Percentiles rank a stretch among this genome's conserved stretches.
Conservation (phyloP, 2,797 vertebrate genomes). For the Setipinna tenuifilis region DNA sequence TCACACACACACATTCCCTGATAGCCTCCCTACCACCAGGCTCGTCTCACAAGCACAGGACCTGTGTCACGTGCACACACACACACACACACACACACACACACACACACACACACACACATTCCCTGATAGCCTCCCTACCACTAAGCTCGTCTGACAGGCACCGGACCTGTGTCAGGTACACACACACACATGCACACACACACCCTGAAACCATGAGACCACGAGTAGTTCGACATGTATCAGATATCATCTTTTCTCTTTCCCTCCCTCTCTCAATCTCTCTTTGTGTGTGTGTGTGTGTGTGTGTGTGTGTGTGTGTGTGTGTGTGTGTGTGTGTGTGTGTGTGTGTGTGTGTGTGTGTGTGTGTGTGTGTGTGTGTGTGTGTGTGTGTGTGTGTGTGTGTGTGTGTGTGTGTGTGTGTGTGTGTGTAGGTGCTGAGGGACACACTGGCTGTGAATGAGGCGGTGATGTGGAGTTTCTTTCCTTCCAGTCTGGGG, state of each 20-base stretch:
- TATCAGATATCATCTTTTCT: conserved; percentile 70
- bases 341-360: neutral
- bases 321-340: no score
- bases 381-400: conserved; percentile 31
- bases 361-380: neutral
- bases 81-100: conserved; percentile 3
- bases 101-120: conserved; percentile 50
- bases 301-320: no score
- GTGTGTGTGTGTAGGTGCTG: conserved; percentile 73
- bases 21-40: conserved; percentile 51
- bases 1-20: conserved; percentile 44
- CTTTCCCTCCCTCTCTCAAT: no score
- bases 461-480: conserved; percentile 75
- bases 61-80: conserved; percentile 73
- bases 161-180: neutral
- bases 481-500: conserved; percentile 73
- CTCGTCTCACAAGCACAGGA: conserved; percentile 78
- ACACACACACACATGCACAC: conserved; percentile 8
- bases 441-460: conserved; percentile 80
- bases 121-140: neutral
- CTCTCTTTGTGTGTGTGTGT: no score
- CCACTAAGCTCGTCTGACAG: neutral
- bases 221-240: conserved; percentile 76
- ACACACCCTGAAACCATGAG: conserved; percentile 48
- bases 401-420: conserved; percentile 12